Conservation (phyloP, 2,113 vertebrate species). For the Meriones unguiculatus region DNA sequence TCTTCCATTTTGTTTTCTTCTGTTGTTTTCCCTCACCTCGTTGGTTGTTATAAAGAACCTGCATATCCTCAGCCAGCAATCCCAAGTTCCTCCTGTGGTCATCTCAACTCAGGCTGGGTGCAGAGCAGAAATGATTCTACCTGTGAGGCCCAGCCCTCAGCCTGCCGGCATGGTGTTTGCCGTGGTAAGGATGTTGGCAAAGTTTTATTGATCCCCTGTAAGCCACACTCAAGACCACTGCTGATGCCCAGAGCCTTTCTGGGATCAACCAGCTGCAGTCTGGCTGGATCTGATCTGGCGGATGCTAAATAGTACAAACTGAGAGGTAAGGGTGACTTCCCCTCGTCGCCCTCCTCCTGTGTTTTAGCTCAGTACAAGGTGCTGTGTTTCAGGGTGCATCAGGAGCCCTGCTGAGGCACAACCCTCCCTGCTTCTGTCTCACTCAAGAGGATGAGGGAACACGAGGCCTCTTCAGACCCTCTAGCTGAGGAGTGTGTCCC, state of each 20-base stretch:
- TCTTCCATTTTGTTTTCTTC: neutral
- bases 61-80: neutral
- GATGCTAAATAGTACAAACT: neutral
- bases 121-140: too few relatives aligned
- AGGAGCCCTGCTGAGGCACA: neutral
- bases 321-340: too few relatives aligned
- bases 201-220: neutral
- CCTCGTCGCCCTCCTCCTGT: rapidly evolving
- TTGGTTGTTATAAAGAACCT: neutral
- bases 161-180: rapidly evolving
- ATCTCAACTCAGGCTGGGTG: neutral
- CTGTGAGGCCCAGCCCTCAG: neutral
- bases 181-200: neutral
- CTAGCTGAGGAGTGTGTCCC: neutral
- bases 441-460: too few relatives aligned
- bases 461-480: rapidly evolving
- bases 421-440: rapidly evolving
- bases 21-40: too few relatives aligned
- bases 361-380: neutral
- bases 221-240: neutral
- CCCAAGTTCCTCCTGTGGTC: neutral
- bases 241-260: neutral
- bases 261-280: neutral
- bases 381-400: neutral
- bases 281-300: neutral